phyloP scores from a whole-genome alignment of 1,140 invertebrate species.

The roundworm (Caenorhabditis elegans) region DNA sequence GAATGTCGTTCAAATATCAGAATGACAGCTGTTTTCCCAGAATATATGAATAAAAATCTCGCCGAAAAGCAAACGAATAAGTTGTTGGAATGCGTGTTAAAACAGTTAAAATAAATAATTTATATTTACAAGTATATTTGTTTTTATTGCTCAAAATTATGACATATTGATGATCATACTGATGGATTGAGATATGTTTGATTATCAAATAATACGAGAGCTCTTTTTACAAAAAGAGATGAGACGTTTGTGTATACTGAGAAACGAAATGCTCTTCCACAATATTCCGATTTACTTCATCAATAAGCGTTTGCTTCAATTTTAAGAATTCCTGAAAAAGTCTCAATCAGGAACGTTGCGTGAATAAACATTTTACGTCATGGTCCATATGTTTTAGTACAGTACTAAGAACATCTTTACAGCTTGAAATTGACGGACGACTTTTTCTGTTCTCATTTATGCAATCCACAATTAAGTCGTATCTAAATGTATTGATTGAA shows the following conservation, averaged over 20 bases:
- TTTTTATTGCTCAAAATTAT: neutral
- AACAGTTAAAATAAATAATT: neutral
- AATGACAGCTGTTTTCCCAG: neutral
- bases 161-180: no score
- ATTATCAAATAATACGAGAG: no score
- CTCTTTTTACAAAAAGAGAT: no score
- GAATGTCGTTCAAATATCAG: neutral
- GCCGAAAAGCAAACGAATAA: neutral
- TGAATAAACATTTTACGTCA: neutral
- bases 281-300: no score
- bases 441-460: neutral
- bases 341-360: no score
- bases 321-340: no score
- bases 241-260: no score
- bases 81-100: neutral
- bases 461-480: neutral
- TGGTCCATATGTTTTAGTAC: neutral
- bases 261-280: no score
- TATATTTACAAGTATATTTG: no score
- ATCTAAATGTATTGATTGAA: neutral
- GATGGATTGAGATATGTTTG: no score
- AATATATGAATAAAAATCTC: conserved; percentile 3
- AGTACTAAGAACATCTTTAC: neutral
- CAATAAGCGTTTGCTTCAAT: no score
- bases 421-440: neutral